Evolutionary conservation across 2,113 vertebrate genomes (phyloP).

Genomic region (Noctilio leporinus): DNA sequence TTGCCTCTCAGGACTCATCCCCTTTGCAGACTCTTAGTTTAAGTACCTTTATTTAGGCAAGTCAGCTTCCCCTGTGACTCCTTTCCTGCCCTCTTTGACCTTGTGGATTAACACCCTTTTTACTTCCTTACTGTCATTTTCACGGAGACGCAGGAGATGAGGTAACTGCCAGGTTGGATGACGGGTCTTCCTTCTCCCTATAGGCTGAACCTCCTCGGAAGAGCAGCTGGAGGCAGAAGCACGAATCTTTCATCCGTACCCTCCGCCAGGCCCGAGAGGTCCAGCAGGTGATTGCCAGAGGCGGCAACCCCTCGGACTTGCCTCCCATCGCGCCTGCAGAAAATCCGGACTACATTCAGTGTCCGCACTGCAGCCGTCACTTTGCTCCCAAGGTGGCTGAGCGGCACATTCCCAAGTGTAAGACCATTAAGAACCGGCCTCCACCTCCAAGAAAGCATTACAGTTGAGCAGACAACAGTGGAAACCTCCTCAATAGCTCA

Average conservation of each 20-base stretch:
- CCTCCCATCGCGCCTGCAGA: slow-evolving; percentile 63
- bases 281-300: slow-evolving; percentile 71
- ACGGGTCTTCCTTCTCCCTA: slow-evolving; percentile 8
- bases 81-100: neutral
- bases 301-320: slow-evolving; percentile 64
- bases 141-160: neutral
- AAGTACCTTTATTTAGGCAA: neutral
- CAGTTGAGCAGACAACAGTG: neutral
- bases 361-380: slow-evolving; percentile 79
- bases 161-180: neutral
- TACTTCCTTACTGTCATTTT: neutral
- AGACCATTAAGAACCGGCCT: slow-evolving; percentile 79
- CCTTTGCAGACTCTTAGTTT: neutral
- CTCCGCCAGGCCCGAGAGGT: slow-evolving; percentile 69
- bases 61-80: neutral
- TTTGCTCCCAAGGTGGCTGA: slow-evolving; percentile 81
- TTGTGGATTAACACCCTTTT: neutral
- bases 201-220: slow-evolving; percentile 71
- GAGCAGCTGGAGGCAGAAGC: slow-evolving; percentile 79
- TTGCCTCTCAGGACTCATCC: neutral
- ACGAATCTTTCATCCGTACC: slow-evolving; percentile 75
- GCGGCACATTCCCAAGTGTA: slow-evolving; percentile 82
- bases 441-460: slow-evolving; percentile 70
- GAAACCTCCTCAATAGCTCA: neutral
- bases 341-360: slow-evolving; percentile 79